phyloP scores from a whole-genome alignment of 2,888 invertebrate species.

The Coleophora flavipennella region DNA sequence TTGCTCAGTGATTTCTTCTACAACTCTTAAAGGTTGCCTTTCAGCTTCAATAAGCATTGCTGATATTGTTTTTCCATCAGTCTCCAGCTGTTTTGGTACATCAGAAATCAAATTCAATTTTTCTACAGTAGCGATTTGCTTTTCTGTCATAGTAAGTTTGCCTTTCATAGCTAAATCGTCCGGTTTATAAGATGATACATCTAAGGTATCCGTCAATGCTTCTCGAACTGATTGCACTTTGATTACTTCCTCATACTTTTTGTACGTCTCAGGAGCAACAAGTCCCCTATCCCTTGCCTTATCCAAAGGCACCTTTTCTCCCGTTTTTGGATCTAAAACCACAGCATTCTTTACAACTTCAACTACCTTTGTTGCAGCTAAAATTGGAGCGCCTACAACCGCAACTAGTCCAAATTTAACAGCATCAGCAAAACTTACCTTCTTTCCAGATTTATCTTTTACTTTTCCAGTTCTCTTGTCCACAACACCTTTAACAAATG shows the following conservation, averaged over 20 bases:
- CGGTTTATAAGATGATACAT: conserved; percentile 1
- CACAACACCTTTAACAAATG: conserved; percentile 82
- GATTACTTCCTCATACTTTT: conserved; percentile 32
- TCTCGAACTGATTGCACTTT: conserved; percentile 9
- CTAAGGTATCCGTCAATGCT: conserved; percentile 5
- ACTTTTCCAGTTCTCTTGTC: conserved; percentile 80
- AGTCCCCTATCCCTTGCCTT: conserved; percentile 79
- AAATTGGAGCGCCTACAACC: conserved; percentile 82
- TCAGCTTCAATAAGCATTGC: conserved; percentile 59
- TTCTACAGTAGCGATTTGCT: conserved; percentile 16
- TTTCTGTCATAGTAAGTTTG: neutral
- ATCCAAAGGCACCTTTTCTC: conserved; percentile 79
- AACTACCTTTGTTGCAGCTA: conserved; percentile 78
- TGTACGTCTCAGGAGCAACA: conserved; percentile 63
- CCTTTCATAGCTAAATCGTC: conserved; percentile 1
- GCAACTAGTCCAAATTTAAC: conserved; percentile 82
- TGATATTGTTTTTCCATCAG: conserved; percentile 45
- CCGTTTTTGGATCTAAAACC: conserved; percentile 80
- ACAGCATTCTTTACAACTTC: conserved; percentile 74
- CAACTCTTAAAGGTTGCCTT: conserved; percentile 53
- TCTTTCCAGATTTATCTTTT: conserved; percentile 76
- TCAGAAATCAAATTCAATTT: conserved; percentile 11
- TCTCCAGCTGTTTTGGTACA: neutral
- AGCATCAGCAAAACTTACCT: conserved; percentile 80
- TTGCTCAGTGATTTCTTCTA: conserved; percentile 65